Evolutionary conservation across 1,140 invertebrate genomes (phyloP), one percentile per base, ranked within the genome.

Genomic region (Drosophila murphyi): DNA sequence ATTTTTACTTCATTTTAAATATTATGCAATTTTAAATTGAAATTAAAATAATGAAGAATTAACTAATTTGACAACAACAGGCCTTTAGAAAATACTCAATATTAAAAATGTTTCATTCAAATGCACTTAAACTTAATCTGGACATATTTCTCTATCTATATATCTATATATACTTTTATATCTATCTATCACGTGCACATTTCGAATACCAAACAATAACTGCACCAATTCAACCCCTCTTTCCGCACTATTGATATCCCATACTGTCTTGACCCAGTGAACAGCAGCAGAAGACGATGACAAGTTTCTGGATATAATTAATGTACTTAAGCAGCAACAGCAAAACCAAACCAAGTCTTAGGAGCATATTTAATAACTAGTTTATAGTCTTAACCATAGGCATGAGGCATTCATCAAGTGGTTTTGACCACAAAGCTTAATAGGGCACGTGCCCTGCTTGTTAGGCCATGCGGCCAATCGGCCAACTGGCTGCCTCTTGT

Each of bases 361-460:
- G 32, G 8, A 12, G 31, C 31, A 41, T 34, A 82, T 67, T 71
- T 78, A 75, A 78, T 61, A 71, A 75, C 55, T 76, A 76, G 72
- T 59, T 63, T 77, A 63, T 41, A 37, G 51, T 31, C 56, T 56
- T 45, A 34, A 73, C 52, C 47, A 61, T 43, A 50, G 51, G 48
- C 41, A 61, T 55, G 41, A 48, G 56, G 47, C 64, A 78, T 61
- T 62, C 67, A 78, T 76, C 67, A 78, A 63, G 47, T 43, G 51
- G 3, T 28, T 55, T 65, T 72, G 73, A 78, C 76, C 76, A 78
- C 73, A 78, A 76, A 76, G 76, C 61, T 76, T 78, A 78, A 76
- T 78, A 78, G 76, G 76, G 76, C 76, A 78, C 76, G 76, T 78
- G 73, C 73, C 76, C 76, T 78, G 76, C 76, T 78, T 76, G 76